A percentile compares a stretch with the other conserved stretches of the same genome.
phyloP scores from a whole-genome alignment of 2,113 vertebrate species.

The Podocnemis expansa region DNA sequence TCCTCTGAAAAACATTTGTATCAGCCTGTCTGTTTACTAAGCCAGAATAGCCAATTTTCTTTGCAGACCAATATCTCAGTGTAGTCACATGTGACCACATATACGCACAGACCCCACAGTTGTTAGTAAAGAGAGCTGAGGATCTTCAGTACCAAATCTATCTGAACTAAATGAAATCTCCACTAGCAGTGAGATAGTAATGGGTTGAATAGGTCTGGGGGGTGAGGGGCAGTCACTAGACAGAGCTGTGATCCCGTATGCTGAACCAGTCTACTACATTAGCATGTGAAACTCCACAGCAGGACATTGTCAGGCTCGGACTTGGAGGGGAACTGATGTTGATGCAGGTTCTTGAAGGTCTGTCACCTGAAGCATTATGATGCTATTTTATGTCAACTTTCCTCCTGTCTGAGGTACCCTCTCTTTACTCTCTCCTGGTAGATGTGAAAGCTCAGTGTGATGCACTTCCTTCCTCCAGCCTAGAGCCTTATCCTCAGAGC shows the following conservation, averaged over 20 bases:
- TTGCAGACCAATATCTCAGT: not conserved
- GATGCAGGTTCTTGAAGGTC: not conserved
- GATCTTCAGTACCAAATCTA: not conserved
- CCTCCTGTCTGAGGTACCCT: not conserved
- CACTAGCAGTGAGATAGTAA: rapidly evolving
- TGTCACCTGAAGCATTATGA: not conserved
- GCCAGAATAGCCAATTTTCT: not conserved
- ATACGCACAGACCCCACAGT: not conserved
- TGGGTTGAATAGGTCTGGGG: rapidly evolving
- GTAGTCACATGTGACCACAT: not conserved
- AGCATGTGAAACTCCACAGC: not conserved
- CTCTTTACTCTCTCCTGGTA: not conserved
- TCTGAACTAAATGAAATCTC: not conserved
- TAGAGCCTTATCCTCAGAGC: slow-evolving; percentile 78
- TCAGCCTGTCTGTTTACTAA: not conserved
- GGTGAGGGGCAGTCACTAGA: rapidly evolving
- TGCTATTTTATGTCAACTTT: rapidly evolving
- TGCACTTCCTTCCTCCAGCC: slow-evolving; percentile 59
- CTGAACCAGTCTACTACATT: rapidly evolving
- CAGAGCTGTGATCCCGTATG: not conserved
- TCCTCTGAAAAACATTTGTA: not conserved
- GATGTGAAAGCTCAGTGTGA: slow-evolving; percentile 82
- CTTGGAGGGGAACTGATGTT: not conserved
- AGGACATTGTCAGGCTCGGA: not conserved
- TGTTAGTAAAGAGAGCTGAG: not conserved